A percentile compares a stretch with the other conserved stretches of the same genome.
These are phyloP conservation scores for Leptopilina boulardi DNA, from an alignment of 1,140 invertebrate species.

Conservation along the genomic window DNA sequence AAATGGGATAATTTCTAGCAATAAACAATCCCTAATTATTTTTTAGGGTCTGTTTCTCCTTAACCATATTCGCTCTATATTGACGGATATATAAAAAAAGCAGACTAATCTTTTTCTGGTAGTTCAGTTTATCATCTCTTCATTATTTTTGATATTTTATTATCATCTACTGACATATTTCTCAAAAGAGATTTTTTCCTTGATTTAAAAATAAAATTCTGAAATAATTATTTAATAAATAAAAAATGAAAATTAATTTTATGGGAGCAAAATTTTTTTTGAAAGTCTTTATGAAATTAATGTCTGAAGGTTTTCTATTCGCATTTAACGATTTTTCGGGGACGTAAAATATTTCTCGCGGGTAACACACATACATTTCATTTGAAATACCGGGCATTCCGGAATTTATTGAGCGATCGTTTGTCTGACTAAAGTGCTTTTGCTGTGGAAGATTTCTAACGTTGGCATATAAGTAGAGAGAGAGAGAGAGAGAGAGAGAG, in stretches of 20 bases:
- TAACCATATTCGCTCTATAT: too few relatives aligned
- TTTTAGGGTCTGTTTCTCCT: not conserved
- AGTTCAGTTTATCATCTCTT: too few relatives aligned
- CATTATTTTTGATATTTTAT: too few relatives aligned
- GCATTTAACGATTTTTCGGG: constrained; percentile 1
- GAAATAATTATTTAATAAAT: too few relatives aligned
- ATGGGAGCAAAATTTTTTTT: not conserved
- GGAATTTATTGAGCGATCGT: constrained; percentile 22
- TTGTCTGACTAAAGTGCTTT: constrained; percentile 10
- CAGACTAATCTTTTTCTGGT: too few relatives aligned
- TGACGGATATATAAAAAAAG: too few relatives aligned
- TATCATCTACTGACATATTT: too few relatives aligned
- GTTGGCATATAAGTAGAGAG: not conserved
- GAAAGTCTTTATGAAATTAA: constrained; percentile 11
- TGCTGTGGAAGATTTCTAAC: not conserved
- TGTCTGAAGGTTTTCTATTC: not conserved
- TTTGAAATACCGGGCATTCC: constrained; percentile 18
- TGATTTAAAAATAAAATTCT: too few relatives aligned
- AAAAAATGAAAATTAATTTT: not conserved
- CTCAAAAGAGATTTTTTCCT: too few relatives aligned
- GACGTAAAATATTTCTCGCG: not conserved
- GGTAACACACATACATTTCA: constrained; percentile 20
- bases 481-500: too few relatives aligned
- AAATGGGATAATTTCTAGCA: constrained; percentile 18
- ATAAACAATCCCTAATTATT: constrained; percentile 32